A percentile compares a stretch with the other conserved stretches of the same genome.
These are phyloP conservation scores for Neoitamus cyanurus DNA, from an alignment of 2,888 invertebrate species.

Conservation along the genomic window DNA sequence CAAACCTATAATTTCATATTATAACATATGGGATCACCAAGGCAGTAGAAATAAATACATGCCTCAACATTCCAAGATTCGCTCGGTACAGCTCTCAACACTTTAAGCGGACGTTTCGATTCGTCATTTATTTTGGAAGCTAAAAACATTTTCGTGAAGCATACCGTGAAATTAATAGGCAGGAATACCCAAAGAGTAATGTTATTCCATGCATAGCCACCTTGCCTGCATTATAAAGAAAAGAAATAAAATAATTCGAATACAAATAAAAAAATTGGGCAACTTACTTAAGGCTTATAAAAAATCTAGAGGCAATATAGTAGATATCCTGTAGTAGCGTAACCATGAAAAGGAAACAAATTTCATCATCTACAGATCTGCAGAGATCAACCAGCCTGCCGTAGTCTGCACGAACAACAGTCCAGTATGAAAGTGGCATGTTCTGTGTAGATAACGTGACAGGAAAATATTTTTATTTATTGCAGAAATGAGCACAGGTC, in stretches of 20 bases:
- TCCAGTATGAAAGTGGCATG: background rate
- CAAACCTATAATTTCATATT: too few relatives aligned
- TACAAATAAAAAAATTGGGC: background rate
- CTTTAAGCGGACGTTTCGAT: background rate
- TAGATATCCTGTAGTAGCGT: background rate
- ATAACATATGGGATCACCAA: too few relatives aligned
- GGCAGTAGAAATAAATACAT: too few relatives aligned
- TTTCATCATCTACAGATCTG: background rate
- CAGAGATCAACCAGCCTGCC: background rate
- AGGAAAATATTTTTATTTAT: too few relatives aligned
- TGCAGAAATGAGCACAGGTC: too few relatives aligned
- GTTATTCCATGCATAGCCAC: background rate
- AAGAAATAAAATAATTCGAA: background rate
- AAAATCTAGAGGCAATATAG: background rate
- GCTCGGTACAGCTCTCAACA: background rate
- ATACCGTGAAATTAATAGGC: background rate
- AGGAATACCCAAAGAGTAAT: background rate
- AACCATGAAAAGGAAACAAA: background rate
- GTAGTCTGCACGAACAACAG: background rate
- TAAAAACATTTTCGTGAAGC: background rate
- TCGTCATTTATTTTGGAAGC: background rate
- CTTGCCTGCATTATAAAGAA: background rate
- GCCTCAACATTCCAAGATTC: background rate
- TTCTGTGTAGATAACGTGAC: background rate
- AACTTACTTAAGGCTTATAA: background rate